Percentiles rank a stretch among this genome's conserved stretches.
Conservation (phyloP, 2,113 vertebrate genomes). For the Heptranchias perlo region DNA sequence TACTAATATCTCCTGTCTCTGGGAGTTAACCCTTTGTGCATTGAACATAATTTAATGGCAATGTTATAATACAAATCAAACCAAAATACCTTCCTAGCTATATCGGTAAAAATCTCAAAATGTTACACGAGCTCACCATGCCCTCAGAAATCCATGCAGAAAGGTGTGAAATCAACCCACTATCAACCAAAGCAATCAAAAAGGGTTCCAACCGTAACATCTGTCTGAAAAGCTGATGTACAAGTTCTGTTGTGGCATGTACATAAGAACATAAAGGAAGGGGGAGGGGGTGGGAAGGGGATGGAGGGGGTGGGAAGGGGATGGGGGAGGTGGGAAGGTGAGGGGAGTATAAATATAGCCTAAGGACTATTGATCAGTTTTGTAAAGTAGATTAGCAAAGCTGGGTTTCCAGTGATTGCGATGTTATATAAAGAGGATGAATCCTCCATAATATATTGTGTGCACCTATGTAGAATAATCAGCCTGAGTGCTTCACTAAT, state of each 20-base stretch:
- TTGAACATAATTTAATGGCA: neutral
- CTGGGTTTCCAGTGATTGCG: neutral
- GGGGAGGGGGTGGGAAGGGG: neutral
- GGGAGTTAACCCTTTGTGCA: neutral
- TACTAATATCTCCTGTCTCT: neutral
- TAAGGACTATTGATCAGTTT: neutral
- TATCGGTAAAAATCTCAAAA: neutral
- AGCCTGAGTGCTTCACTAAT: neutral
- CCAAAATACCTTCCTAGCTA: neutral
- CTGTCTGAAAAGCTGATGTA: neutral
- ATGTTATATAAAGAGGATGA: neutral
- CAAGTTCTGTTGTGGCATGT: neutral
- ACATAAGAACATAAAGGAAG: neutral
- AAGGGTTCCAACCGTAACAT: neutral
- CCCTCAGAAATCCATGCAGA: neutral
- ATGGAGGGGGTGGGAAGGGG: neutral
- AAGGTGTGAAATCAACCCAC: neutral
- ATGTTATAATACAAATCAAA: neutral
- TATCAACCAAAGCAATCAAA: neutral
- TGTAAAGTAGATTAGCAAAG: neutral
- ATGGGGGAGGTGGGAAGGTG: neutral
- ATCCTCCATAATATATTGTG: neutral
- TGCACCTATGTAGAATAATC: neutral
- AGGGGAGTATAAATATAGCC: neutral
- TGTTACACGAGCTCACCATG: neutral